Percentiles rank a stretch among this genome's conserved stretches.
Conservation (phyloP, 2,888 invertebrate species). For the Formica aserva region DNA sequence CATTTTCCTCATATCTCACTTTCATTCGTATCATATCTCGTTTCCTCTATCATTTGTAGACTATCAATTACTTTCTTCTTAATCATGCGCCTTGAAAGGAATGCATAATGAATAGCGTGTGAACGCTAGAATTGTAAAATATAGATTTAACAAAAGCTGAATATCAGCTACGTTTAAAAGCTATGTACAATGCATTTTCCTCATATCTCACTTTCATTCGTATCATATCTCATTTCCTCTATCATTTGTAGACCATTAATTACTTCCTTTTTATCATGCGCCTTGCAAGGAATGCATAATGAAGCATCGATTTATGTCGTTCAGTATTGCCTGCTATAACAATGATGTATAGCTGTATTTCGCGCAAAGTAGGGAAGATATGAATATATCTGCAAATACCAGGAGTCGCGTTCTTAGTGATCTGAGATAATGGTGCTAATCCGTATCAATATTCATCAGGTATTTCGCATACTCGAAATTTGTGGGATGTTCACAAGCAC, state of each 20-base stretch:
- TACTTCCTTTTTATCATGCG: slow-evolving; percentile 2
- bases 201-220: neutral
- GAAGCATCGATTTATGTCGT: neutral
- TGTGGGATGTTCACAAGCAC: slow-evolving; percentile 72
- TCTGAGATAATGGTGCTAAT: neutral
- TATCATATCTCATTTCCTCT: neutral
- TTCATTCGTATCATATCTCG: neutral
- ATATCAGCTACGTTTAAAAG: slow-evolving; percentile 2
- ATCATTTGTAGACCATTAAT: neutral
- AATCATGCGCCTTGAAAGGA: neutral
- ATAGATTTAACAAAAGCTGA: neutral
- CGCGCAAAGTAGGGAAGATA: neutral
- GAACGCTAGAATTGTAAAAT: neutral
- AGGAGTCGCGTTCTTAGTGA: neutral
- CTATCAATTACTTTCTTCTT: slow-evolving; percentile 9
- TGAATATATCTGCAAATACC: neutral
- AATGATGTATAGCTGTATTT: neutral
- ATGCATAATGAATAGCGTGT: slow-evolving; percentile 4
- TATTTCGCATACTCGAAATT: slow-evolving; percentile 42
- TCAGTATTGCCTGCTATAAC: neutral
- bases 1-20: neutral
- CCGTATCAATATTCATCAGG: slow-evolving; percentile 35
- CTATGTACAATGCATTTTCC: neutral
- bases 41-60: neutral
- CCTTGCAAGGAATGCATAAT: neutral